Base-by-base conservation (phyloP, 2,888 invertebrate species). In the Fragum sueziense region DNA sequence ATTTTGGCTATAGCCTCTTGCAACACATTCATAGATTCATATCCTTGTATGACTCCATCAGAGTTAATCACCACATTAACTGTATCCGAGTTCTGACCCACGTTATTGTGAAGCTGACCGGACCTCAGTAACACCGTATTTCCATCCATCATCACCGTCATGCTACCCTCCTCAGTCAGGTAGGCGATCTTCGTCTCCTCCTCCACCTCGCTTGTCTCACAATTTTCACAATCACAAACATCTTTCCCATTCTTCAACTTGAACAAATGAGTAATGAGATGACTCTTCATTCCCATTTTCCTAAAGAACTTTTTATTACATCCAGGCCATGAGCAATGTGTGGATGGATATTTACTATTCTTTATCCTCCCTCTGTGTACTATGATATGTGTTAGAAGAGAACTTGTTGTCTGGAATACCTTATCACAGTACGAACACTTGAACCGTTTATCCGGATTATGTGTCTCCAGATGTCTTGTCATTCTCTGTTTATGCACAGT, bases 1-100 rank as follows among this genome's bases (percentile, higher is more conserved):
- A 84, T 79, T 57, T 79, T 76, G 6, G 81, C 79, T 61, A 84
- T 84, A 20, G 84, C 84, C 62, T 81, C 79, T 47, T 81, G 78
- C 31, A 84, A 29, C 0, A 81, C 74, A 72, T 81, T 79, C 79
- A 81, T 79, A n/a, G 81, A 79, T 34, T 76, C 79, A 54, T 79
- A 74, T 2, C 74, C 65, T 61, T 70, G 61, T 22, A 79, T 71
- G 11, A 20, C 33, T n/a, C 59, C 75, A 22, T 68, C 72, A 29
- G 68, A 33, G 27, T 33, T 52, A 11, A 74, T 62, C 9, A 72
- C 72, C 9, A 75, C 57, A 69, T 61, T 70, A 17, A 69, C 34
- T 31, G 69, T 29, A 41, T 65, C 65, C 1, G 65, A 41, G 41
- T 65, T 65, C 11, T 65, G 65, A 22, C 22, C 34, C 17, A 11